These are phyloP conservation scores for Myiagra hebetior DNA, from an alignment of 2,113 vertebrate species.

Conservation along the genomic window DNA sequence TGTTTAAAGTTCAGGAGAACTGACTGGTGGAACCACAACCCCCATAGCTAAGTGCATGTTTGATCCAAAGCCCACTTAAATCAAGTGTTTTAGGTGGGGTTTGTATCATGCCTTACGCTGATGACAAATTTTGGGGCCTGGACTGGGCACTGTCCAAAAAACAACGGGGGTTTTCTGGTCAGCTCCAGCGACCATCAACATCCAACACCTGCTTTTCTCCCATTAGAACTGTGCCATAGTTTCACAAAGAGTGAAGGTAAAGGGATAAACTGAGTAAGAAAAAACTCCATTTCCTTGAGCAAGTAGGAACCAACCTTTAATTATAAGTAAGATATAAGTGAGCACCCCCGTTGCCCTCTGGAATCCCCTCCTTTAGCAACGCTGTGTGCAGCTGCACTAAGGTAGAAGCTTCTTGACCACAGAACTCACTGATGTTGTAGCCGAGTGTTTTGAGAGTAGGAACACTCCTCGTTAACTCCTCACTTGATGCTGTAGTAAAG, in stretches of 20 bases:
- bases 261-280: neutral
- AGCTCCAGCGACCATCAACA: neutral
- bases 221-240: neutral
- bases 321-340: neutral
- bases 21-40: neutral
- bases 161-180: neutral
- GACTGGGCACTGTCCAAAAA: neutral
- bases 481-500: conserved; percentile 14
- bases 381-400: neutral
- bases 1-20: neutral
- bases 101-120: neutral
- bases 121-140: neutral
- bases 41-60: rapidly evolving
- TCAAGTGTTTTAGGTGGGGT: neutral
- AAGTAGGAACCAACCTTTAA: neutral
- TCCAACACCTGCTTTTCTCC: neutral
- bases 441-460: neutral
- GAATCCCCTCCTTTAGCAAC: neutral
- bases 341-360: neutral
- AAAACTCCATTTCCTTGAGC: neutral
- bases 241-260: neutral
- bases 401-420: neutral
- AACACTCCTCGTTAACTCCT: neutral
- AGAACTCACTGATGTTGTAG: neutral
- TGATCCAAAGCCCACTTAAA: neutral